Evolutionary conservation across 2,888 invertebrate species (phyloP).

Genomic region (Apodemia duryi): DNA sequence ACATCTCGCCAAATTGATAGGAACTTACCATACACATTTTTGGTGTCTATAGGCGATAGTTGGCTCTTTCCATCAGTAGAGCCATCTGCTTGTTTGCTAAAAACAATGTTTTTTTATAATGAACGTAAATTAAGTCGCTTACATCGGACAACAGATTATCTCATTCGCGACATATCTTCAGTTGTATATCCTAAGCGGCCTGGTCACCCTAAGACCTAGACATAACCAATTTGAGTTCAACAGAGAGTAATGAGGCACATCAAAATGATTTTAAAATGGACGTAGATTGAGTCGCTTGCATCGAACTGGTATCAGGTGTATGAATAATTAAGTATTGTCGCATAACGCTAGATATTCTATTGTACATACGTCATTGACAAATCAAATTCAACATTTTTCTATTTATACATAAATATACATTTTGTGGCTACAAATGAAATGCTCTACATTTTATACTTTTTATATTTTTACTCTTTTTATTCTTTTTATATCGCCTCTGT

Average conservation of each 20-base stretch:
- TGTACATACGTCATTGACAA: background rate
- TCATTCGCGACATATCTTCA: too few species aligned
- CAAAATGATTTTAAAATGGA: slow-evolving; percentile 7
- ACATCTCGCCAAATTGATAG: too few species aligned
- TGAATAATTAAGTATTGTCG: slow-evolving; percentile 5
- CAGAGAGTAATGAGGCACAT: slow-evolving; percentile 12
- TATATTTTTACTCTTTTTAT: too few species aligned
- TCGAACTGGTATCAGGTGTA: slow-evolving; percentile 9
- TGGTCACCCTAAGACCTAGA: background rate
- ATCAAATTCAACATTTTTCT: too few species aligned
- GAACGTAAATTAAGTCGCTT: background rate
- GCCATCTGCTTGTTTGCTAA: too few species aligned
- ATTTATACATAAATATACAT: too few species aligned
- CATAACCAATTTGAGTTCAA: slow-evolving; percentile 24
- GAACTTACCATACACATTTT: background rate
- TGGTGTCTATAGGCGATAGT: too few species aligned
- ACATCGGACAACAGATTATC: background rate
- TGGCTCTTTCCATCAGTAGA: too few species aligned
- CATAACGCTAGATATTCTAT: background rate
- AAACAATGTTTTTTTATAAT: background rate
- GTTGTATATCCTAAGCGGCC: too few species aligned
- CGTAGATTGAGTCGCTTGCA: slow-evolving; percentile 9
- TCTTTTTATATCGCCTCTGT: too few species aligned
- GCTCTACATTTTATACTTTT: too few species aligned
- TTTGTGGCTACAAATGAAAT: too few species aligned